Evolutionary conservation across 2,888 invertebrate genomes (phyloP), one percentile per base, ranked within the genome.

Genomic region (Atherix ibis): DNA sequence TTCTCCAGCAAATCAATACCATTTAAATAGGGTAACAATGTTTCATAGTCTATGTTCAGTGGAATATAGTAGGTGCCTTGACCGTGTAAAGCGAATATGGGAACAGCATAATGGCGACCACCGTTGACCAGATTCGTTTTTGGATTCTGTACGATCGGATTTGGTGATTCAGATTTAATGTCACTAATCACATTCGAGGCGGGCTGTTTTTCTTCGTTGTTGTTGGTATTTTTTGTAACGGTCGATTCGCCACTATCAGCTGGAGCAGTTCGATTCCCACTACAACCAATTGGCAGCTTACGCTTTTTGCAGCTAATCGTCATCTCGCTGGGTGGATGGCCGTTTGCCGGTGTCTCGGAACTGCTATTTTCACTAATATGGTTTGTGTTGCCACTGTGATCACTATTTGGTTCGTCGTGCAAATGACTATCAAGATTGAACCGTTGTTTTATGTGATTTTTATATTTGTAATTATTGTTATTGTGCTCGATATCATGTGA

Each of bases 71-170:
- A 91, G 31, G 76, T 70, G 26, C 91, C 89, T 42, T 78, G 75
- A n/a, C 87, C 72, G 56, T 91, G 88, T 24, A 92, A 65, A 3
- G 87, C 89, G 58, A 92, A 92, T 25, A 89, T 80, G 0, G 92
- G 91, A 31, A 91, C 77, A 32, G 71, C 68, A 43, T 71, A 56
- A 19, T 42, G 41, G 25, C 43, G 41, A 8, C 37, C 35, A 25
- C 47, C 40, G 5, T 44, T 45, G 1, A 45, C 44, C 10, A 26
- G 9, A 10, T 15, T 12, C 4, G 33, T 8, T 25, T 33, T 37
- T 5, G 33, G 4, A 34, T 34, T 33, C 24, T 36, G 37, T 17
- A 36, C 17, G n/a, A n/a, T n/a, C n/a, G n/a, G n/a, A n/a, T n/a
- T n/a, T 10, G 41, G 25, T 12, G 38, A 36, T 29, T 43, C 44